Conservation (phyloP, 2,888 invertebrate species). For the Tillus elongatus region DNA sequence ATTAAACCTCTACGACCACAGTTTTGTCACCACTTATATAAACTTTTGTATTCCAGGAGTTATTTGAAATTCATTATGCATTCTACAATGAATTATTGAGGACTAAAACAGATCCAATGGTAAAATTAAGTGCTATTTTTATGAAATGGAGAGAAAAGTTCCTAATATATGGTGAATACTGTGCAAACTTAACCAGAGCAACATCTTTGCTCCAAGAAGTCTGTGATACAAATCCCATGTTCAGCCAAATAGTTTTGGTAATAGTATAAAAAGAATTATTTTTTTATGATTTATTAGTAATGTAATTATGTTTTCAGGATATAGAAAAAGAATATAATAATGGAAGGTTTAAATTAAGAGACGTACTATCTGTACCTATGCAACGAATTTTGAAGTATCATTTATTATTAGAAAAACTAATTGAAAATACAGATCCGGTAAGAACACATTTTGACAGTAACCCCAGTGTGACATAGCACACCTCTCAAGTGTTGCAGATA, state of each 20-base stretch:
- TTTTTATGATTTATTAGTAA: neutral
- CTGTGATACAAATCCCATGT: constrained; percentile 55
- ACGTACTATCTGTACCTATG: constrained; percentile 96
- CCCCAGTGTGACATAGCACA: too few species aligned
- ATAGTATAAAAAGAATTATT: constrained; percentile 27
- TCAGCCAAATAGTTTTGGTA: constrained; percentile 62
- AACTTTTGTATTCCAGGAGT: constrained; percentile 63
- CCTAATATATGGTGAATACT: constrained; percentile 91
- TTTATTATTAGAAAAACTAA: constrained; percentile 79
- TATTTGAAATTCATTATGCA: constrained; percentile 77
- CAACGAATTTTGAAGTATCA: constrained; percentile 97
- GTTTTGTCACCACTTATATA: constrained; percentile 14
- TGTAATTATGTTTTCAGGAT: constrained; percentile 53
- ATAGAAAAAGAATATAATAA: constrained; percentile 91
- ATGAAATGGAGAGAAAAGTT: constrained; percentile 84
- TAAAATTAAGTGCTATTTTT: constrained; percentile 72
- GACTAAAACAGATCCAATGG: constrained; percentile 55
- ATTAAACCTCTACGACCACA: too few species aligned
- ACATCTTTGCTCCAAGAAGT: constrained; percentile 74
- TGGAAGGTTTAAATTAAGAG: constrained; percentile 87
- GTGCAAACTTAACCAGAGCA: constrained; percentile 86
- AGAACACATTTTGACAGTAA: too few species aligned
- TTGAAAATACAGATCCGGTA: constrained; percentile 76
- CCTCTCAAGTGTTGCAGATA: too few species aligned
- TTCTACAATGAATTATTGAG: constrained; percentile 73